Percentiles rank a stretch among this genome's conserved stretches.
Conservation (phyloP, 2,113 vertebrate genomes). For the Heterotilapia buettikoferi region DNA sequence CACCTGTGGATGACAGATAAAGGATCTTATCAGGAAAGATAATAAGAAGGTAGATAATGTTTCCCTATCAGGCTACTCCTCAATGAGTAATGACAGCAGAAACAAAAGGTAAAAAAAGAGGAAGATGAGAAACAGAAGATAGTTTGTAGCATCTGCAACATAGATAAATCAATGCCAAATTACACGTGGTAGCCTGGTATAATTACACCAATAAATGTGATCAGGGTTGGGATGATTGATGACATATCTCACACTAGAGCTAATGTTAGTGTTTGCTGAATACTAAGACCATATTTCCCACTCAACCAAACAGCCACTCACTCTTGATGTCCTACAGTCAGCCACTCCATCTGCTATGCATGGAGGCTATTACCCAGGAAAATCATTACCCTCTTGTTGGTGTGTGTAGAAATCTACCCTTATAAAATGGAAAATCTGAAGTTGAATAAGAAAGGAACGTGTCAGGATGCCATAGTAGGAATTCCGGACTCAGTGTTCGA, state of each 20-base stretch:
- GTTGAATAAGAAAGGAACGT: neutral
- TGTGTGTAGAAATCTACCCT: neutral
- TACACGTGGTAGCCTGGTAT: neutral
- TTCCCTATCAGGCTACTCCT: neutral
- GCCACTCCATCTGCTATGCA: neutral
- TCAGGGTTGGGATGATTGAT: conserved; percentile 2
- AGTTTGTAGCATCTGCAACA: neutral
- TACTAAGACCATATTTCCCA: neutral
- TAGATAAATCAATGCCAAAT: conserved; percentile 20
- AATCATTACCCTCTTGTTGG: neutral
- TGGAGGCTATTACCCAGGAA: neutral
- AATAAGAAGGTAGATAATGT: neutral
- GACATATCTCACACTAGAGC: neutral
- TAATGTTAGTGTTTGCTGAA: neutral
- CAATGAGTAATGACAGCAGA: neutral
- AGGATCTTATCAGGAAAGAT: neutral
- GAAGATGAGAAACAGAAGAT: neutral
- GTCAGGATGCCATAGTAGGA: neutral
- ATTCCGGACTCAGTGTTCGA: neutral
- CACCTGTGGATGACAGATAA: neutral
- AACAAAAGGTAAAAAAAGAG: neutral
- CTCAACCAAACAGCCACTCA: neutral
- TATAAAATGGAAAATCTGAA: neutral
- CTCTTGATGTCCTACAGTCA: neutral
- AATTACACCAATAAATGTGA: conserved; percentile 5